Base-by-base conservation (phyloP, 2,888 invertebrate genomes). In the Cosmia pyralina region DNA sequence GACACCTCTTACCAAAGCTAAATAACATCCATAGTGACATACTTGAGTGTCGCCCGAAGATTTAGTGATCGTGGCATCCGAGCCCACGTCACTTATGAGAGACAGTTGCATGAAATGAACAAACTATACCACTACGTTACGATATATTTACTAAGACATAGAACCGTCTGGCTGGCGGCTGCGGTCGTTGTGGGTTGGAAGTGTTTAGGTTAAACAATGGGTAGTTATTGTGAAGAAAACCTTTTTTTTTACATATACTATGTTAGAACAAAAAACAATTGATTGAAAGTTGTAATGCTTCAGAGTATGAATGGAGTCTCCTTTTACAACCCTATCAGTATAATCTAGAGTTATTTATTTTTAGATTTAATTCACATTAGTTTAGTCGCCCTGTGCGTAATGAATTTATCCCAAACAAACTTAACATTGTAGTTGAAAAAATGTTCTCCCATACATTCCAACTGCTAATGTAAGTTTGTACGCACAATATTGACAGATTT, bases 61-160 rank as follows among this genome's bases (percentile, higher is more conserved):
- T 92, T 96, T 96, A 90, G 95, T 94, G 91, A 94, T 92, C 84
- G 94, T 92, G 90, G 93, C 93, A 91, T 96, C 96, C 94, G 96
- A 94, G 87, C 93, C 95, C 91, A 93, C 93, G 93, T 96, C 96
- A 94, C 93, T 95, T 95, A 96, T 95, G 90, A 96, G 94, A 92
- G 96, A 95, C 88, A 96, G 96, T 95, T 96, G 96, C 96, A 96
- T 96, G 96, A 96, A 96, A 96, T 96, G 95, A 93, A 96, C 96
- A 96, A 96, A 96, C 96, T 96, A 95, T 94, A 94, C 93, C 93
- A 92, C 95, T 94, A 94, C 95, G 94, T 95, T 93, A 94, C 85
- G 81, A 85, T 73, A 83, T 85, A 81, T 75, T 81, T 69, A 75
- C 81, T 81, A 81, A 69, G 65, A 81, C 84, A 83, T 68, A 57